phyloP scores from a whole-genome alignment of 2,888 invertebrate genomes.

The Ceratothoa steindachneri region DNA sequence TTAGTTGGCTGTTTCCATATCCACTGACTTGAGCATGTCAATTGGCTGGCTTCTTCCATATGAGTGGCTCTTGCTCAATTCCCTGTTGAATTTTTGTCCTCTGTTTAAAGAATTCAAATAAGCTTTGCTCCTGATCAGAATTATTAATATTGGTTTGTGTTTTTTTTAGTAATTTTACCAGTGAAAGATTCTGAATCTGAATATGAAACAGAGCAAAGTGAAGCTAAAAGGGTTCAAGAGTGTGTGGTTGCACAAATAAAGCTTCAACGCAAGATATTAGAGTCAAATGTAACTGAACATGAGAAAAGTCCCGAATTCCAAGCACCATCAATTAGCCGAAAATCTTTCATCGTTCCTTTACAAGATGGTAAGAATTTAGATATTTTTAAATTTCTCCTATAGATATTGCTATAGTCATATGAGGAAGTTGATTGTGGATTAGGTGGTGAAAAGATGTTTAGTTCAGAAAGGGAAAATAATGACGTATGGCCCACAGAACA shows the following conservation, averaged over 20 bases:
- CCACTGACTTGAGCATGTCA: too few species aligned
- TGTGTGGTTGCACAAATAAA: not conserved
- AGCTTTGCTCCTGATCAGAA: not conserved
- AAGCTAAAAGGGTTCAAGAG: not conserved
- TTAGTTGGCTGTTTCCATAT: too few species aligned
- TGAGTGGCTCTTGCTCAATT: too few species aligned
- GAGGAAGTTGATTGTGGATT: too few species aligned
- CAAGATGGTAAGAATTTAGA: constrained; percentile 1
- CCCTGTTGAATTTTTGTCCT: too few species aligned
- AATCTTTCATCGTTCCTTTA: not conserved
- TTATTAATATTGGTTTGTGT: not conserved
- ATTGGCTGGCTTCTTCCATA: too few species aligned
- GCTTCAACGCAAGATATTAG: not conserved
- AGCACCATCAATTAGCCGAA: not conserved
- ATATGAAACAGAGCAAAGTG: constrained; percentile 9
- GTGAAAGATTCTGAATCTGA: not conserved
- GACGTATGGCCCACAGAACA: too few species aligned
- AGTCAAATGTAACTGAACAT: not conserved
- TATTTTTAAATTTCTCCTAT: too few species aligned
- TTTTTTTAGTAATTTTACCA: not conserved
- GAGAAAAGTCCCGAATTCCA: not conserved
- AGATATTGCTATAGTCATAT: too few species aligned
- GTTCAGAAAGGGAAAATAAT: too few species aligned
- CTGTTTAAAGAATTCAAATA: not conserved
- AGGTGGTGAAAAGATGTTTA: too few species aligned